Conservation (phyloP, 2,113 vertebrate species). For the Pampusana beccarii region DNA sequence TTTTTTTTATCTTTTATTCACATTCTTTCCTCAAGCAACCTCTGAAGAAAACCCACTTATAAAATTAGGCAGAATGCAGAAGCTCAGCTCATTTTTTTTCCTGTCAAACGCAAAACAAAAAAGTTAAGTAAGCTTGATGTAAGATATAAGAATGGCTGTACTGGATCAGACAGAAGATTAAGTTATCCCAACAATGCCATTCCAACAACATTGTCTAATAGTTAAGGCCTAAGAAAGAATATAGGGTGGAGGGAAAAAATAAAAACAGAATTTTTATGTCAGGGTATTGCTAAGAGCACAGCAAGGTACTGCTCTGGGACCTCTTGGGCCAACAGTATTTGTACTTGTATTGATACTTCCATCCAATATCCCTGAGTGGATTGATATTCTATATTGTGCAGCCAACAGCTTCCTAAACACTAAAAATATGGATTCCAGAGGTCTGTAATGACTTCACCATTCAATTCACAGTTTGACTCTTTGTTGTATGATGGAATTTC, state of each 20-base stretch:
- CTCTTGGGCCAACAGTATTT: neutral
- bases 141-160: neutral
- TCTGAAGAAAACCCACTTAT: neutral
- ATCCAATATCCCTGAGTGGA: neutral
- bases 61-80: neutral
- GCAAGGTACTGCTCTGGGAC: neutral
- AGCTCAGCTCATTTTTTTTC: neutral
- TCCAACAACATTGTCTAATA: neutral
- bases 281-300: neutral
- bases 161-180: neutral
- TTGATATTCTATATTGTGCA: neutral
- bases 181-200: neutral
- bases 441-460: neutral
- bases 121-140: neutral
- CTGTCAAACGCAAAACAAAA: neutral
- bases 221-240: neutral
- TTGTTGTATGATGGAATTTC: neutral
- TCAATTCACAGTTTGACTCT: neutral
- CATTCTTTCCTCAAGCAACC: neutral
- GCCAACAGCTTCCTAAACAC: neutral
- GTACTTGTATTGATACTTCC: neutral
- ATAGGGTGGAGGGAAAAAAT: accelerated
- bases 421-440: neutral
- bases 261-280: neutral
- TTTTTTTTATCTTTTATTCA: neutral